Conservation (phyloP, 2,888 invertebrate genomes). For the Acrocyrtus sp. region DNA sequence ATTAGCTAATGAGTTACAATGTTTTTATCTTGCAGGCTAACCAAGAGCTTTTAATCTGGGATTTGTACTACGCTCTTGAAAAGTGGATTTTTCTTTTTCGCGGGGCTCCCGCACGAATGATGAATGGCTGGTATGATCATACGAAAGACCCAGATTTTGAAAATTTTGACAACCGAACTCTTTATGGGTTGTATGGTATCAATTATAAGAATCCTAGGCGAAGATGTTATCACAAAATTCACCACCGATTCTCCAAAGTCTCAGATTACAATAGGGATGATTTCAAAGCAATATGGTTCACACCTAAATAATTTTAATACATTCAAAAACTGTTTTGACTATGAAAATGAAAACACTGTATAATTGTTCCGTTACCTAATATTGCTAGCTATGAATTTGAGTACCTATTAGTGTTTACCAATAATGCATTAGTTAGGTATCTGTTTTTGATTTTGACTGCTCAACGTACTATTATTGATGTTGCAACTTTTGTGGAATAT, state of each 20-base stretch:
- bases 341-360: no score
- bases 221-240: background rate
- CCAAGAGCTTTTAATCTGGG: slow-evolving; percentile 36
- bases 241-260: background rate
- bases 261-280: background rate
- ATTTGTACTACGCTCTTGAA: slow-evolving; percentile 23
- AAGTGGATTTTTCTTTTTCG: slow-evolving; percentile 37
- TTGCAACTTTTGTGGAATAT: no score
- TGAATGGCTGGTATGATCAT: slow-evolving; percentile 20
- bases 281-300: background rate
- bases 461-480: no score
- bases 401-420: no score
- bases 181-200: slow-evolving; percentile 4
- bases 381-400: no score
- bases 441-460: no score
- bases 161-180: background rate
- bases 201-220: background rate
- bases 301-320: no score
- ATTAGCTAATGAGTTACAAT: no score
- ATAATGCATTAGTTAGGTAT: no score
- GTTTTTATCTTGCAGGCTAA: slow-evolving; percentile 29
- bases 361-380: no score
- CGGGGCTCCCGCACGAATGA: slow-evolving; percentile 27
- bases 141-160: slow-evolving; percentile 17
- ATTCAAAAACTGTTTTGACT: no score